A percentile compares a stretch with the other conserved stretches of the same genome.
Conservation (phyloP, 2,888 invertebrate genomes). For the Drosophila eohydei region DNA sequence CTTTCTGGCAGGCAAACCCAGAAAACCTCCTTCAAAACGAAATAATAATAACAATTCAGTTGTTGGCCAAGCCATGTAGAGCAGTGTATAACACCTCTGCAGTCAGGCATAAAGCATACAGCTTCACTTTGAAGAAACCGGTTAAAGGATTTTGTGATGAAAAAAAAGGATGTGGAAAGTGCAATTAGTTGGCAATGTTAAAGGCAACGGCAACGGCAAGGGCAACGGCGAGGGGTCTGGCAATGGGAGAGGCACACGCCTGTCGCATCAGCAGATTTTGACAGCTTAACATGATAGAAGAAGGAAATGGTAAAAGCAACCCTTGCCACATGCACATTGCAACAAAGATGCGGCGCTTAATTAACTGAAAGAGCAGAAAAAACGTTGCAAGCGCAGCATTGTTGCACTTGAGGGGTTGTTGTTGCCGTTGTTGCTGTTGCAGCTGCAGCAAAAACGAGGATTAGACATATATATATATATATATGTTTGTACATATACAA, state of each 20-base stretch:
- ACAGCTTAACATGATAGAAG: slow-evolving; percentile 56
- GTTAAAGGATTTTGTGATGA: slow-evolving; percentile 32
- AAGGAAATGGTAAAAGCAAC: slow-evolving; percentile 43
- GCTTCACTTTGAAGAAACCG: slow-evolving; percentile 36
- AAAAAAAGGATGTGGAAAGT: slow-evolving; percentile 48
- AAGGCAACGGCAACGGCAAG: neutral
- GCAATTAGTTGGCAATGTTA: slow-evolving; percentile 67
- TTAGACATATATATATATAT: slow-evolving; percentile 32
- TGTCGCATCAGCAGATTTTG: slow-evolving; percentile 66
- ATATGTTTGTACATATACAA: neutral
- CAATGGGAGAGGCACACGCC: slow-evolving; percentile 58
- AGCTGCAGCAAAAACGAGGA: slow-evolving; percentile 53
- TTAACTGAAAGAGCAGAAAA: slow-evolving; percentile 56
- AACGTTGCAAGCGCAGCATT: slow-evolving; percentile 57
- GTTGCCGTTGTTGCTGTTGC: slow-evolving; percentile 52
- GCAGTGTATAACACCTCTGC: slow-evolving; percentile 19
- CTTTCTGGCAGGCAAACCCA: neutral
- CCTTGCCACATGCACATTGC: slow-evolving; percentile 60
- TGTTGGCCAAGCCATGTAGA: neutral
- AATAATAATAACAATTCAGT: neutral
- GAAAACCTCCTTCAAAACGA: neutral
- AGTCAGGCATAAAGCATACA: neutral
- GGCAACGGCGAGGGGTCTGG: neutral
- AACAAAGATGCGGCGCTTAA: slow-evolving; percentile 74
- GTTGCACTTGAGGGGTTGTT: slow-evolving; percentile 45